Evolutionary conservation across 2,797 vertebrate genomes (phyloP).

Genomic region (Xerus rutilus): DNA sequence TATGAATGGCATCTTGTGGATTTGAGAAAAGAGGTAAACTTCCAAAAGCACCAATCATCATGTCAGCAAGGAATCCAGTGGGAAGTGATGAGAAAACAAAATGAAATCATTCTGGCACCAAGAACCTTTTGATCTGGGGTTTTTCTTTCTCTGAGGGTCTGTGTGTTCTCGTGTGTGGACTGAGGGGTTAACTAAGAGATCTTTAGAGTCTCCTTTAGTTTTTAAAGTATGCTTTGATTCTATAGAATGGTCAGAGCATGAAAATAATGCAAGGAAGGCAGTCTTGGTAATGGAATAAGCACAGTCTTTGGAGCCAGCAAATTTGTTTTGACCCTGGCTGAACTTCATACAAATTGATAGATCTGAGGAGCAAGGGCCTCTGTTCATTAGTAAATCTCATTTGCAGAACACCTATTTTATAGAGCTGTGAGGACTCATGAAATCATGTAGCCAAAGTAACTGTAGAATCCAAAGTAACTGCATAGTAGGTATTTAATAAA

Average conservation of each 20-base stretch:
- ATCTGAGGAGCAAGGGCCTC: background rate
- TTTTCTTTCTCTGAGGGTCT: background rate
- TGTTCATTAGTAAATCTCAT: background rate
- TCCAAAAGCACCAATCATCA: background rate
- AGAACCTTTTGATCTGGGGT: background rate
- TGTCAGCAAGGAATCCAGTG: background rate
- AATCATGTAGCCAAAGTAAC: background rate
- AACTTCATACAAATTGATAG: background rate
- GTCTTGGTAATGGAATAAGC: background rate
- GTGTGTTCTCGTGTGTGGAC: slow-evolving; percentile 23
- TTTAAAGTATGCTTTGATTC: background rate
- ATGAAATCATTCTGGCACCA: background rate
- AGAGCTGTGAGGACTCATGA: background rate
- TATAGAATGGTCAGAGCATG: background rate
- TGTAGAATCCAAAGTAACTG: background rate
- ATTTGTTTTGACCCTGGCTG: background rate
- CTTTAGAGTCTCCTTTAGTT: background rate
- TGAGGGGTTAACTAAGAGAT: background rate
- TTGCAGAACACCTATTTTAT: background rate
- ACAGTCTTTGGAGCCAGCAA: background rate
- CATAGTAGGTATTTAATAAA: background rate
- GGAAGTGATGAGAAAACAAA: slow-evolving; percentile 29
- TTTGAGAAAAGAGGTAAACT: slow-evolving; percentile 28
- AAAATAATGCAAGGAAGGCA: background rate
- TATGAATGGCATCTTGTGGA: background rate